phyloP scores from a whole-genome alignment of 2,797 vertebrate genomes.

The Cottoperca gobio region DNA sequence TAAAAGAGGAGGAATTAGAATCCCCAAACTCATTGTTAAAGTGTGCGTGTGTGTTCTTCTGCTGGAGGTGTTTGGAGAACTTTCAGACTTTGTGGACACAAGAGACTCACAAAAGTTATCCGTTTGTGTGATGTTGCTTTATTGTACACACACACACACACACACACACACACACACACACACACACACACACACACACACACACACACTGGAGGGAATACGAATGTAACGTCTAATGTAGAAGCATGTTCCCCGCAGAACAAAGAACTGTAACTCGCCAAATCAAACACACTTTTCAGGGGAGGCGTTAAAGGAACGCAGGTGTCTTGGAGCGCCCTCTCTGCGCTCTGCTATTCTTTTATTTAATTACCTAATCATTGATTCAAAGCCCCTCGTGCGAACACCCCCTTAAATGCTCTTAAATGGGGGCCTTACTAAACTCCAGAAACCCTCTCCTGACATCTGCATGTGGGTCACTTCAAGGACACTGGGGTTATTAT shows the following conservation, averaged over 20 bases:
- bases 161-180: constrained; percentile 2
- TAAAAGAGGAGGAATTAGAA: constrained; percentile 82
- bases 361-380: constrained; percentile 63
- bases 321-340: constrained; percentile 59
- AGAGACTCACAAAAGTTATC: constrained; percentile 36
- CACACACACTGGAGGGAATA: constrained; percentile 6
- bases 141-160: constrained; percentile 10
- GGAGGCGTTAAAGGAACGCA: constrained; percentile 62
- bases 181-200: constrained; percentile 12
- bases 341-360: constrained; percentile 37
- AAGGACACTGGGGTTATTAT: constrained; percentile 72
- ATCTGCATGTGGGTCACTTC: constrained; percentile 70
- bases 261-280: constrained; percentile 55
- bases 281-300: constrained; percentile 38
- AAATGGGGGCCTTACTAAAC: constrained; percentile 45
- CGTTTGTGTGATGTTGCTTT: constrained; percentile 47
- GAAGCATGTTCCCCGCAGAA: constrained; percentile 24
- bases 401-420: constrained; percentile 41
- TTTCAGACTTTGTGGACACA: constrained; percentile 27
- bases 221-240: constrained; percentile 19
- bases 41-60: constrained; percentile 68
- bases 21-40: constrained; percentile 90
- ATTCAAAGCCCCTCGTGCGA: constrained; percentile 52
- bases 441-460: constrained; percentile 60
- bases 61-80: constrained; percentile 61